Base-by-base conservation (phyloP, 2,888 invertebrate species). In the Platynereis dumerilii region DNA sequence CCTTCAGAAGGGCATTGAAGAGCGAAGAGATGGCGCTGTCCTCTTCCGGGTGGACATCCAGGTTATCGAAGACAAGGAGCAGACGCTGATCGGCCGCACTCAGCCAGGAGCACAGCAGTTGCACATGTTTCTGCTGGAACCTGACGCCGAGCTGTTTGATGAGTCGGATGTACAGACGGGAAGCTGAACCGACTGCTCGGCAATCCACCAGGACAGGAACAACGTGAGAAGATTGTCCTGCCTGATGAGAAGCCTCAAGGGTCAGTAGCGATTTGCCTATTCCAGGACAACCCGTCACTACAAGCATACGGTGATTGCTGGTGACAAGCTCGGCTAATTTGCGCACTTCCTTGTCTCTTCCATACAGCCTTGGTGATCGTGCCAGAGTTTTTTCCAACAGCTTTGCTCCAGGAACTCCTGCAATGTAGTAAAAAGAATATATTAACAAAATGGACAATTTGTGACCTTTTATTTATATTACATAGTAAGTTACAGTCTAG, bases 61-160 rank as follows among this genome's bases (percentile, higher is more conserved):
- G 39, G 64, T 71, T 70, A 62, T 71, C 71, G n/a, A 71, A 59
- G 5, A 71, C 24, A 44, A 71, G 24, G 24, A 71, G 55, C 3
- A 71, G 28, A 20, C 62, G 61, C 44, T 67, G 59, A 29, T 70
- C 66, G 53, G 67, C 66, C 10, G 64, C 52, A 45, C 68, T 66
- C 26, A 71, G 44, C 71, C 71, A 71, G 42, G 59, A 56, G 45
- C 69, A 71, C 42, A 71, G 59, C 3, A 42, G 34, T 26, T 24
- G 44, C 22, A 66, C 10, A 24, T 71, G 61, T 10, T 56, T 60
- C 12, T 22, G 28, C 5, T 28, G 54, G 45, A 71, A 66, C 27
- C 61, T 60, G 22, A 71, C 65, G 20, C 61, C 68, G 42, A 69
- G 68, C 5, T 34, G 20, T 17, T 27, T 26, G 34, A 62, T 55